A percentile compares a stretch with the other conserved stretches of the same genome.
Evolutionary conservation across 2,797 vertebrate genomes (phyloP).

Genomic region (Hippoglossus hippoglossus): DNA sequence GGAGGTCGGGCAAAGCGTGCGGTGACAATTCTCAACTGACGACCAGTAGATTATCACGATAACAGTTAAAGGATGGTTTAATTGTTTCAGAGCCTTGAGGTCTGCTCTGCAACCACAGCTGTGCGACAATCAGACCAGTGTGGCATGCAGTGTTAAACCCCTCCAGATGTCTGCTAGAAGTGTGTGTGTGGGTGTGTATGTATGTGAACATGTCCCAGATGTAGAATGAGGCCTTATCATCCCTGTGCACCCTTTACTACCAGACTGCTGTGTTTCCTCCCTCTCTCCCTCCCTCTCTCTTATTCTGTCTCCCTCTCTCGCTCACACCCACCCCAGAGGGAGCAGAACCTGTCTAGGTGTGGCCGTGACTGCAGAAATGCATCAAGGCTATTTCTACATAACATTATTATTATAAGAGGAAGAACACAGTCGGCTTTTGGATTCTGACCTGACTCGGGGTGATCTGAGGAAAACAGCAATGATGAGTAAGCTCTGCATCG

Average conservation of each 20-base stretch:
- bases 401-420: background rate
- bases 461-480: background rate
- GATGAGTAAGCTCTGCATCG: too few species aligned
- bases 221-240: conserved; percentile 4
- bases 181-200: background rate
- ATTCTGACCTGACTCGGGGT: background rate
- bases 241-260: conserved; percentile 17
- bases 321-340: conserved; percentile 24
- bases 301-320: background rate
- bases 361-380: conserved; percentile 29
- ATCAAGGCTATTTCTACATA: conserved; percentile 16
- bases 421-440: background rate
- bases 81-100: conserved; percentile 1
- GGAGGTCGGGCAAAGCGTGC: too few species aligned
- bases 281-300: background rate
- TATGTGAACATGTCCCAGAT: conserved; percentile 5
- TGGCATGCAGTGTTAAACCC: conserved; percentile 5
- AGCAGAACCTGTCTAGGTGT: conserved; percentile 72
- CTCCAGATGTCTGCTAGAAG: conserved; percentile 35
- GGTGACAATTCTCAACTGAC: background rate
- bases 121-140: background rate
- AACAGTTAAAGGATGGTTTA: conserved; percentile 1
- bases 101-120: background rate
- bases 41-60: background rate
- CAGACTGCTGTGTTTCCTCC: conserved; percentile 23